A percentile compares a stretch with the other conserved stretches of the same genome.
Conservation (phyloP, 2,113 vertebrate genomes). For the Pygoscelis adeliae region DNA sequence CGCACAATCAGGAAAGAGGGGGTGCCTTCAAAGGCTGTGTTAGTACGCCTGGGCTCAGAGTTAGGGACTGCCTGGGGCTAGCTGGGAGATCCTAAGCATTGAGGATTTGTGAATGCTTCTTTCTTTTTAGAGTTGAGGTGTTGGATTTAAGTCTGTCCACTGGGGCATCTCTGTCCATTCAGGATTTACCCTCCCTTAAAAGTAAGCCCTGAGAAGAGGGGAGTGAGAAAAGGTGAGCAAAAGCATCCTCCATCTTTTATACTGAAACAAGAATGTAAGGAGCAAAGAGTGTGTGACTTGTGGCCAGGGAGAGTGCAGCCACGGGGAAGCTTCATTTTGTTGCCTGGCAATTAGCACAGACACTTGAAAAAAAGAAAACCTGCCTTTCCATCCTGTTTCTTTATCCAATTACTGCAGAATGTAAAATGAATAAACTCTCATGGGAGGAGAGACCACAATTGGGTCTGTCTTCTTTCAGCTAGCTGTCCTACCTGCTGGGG, state of each 20-base stretch:
- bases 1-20: background rate
- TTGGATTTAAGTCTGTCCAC: background rate
- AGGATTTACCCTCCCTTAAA: background rate
- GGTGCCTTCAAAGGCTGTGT: background rate
- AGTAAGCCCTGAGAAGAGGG: background rate
- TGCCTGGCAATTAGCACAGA: slow-evolving; percentile 19
- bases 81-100: background rate
- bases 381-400: slow-evolving; percentile 20
- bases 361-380: slow-evolving; percentile 18
- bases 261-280: background rate
- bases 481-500: background rate
- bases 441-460: slow-evolving; percentile 1
- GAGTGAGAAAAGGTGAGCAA: background rate
- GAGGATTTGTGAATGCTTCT: background rate
- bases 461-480: background rate
- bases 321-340: slow-evolving; percentile 11
- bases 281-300: background rate
- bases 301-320: background rate
- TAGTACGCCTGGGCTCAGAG: background rate
- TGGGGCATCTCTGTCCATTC: background rate
- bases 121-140: background rate
- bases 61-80: background rate
- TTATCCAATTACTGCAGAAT: slow-evolving; percentile 8
- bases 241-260: background rate
- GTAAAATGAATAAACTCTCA: slow-evolving; percentile 12